Evolutionary conservation across 2,797 vertebrate species (phyloP), one percentile per base, ranked within the genome.

Genomic region (Enteromius mattozi): DNA sequence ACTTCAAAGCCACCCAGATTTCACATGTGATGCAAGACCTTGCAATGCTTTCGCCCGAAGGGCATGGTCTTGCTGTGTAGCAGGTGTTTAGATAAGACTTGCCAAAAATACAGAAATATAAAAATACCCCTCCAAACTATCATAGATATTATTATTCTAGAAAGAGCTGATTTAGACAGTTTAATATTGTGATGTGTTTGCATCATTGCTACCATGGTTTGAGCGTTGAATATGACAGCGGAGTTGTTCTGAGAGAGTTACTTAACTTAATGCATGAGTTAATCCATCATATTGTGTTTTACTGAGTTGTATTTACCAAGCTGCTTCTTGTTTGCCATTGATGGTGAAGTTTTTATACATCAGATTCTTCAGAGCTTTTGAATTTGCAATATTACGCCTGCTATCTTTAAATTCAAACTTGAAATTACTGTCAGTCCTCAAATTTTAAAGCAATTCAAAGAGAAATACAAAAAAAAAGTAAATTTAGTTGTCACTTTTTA

Each of bases 71-170:
- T 13, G 61, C 72, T 82, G 80, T n/a, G 24, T 70, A 63, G 85
- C 85, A 89, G 80, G 87, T 86, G 86, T 88, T 88, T 88, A 80
- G 70, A 79, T 59, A 86, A 77, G 76, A 76, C 76, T 79, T 82
- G 75, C 85, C 81, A 78, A 85, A 86, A 88, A 85, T 88, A 85
- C 77, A 68, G 45, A 83, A 76, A 68, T 85, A 59, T 81, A 85
- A 85, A 76, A 81, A 85, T 81, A 81, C 70, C 70, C 77, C 81
- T 65, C 71, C 70, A 76, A 80, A 87, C 82, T 83, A 51, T 84
- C 81, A 78, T n/a, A 83, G 42, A 68, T 49, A 37, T 61, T 63
- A 83, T 82, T 84, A 84, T 78, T 68, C 76, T 79, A 72, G 85
- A 75, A 76, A 69, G 69, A 74, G 85, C 85, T 82, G 85, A 85